Conservation (phyloP, 64 coral and sea anemone genomes). For the Astreopora myriophthalma region DNA sequence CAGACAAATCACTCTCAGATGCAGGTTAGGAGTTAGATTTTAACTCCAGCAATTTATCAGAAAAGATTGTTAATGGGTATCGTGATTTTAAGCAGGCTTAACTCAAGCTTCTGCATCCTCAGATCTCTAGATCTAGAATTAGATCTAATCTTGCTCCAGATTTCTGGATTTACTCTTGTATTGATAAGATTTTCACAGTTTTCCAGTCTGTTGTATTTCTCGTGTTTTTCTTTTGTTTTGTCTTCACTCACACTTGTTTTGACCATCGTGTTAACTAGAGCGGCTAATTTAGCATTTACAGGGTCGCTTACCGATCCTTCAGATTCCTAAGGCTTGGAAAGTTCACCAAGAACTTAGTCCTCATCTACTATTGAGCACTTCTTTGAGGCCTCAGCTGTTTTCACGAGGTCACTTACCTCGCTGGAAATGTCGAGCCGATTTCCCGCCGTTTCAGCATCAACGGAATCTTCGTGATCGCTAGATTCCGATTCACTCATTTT, state of each 20-base stretch:
- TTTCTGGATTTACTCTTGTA: too few relatives aligned
- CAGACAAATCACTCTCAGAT: neutral
- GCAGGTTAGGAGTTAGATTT: too few relatives aligned
- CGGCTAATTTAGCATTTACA: conserved; percentile 22
- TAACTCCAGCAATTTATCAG: too few relatives aligned
- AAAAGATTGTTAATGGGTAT: neutral
- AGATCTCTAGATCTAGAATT: neutral
- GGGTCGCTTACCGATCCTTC: conserved; percentile 26
- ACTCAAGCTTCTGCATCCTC: conserved; percentile 34
- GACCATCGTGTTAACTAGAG: conserved; percentile 28
- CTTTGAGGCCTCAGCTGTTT: neutral
- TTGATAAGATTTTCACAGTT: conserved; percentile 42
- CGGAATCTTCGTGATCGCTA: neutral
- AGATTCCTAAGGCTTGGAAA: conserved; percentile 31
- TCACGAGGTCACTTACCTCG: conserved; percentile 20
- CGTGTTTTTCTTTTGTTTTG: neutral
- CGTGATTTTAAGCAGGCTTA: neutral
- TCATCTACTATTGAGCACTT: neutral
- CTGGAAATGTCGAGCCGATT: conserved; percentile 1
- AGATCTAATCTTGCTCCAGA: neutral
- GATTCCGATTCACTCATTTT: too few relatives aligned
- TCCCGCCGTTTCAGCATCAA: conserved; percentile 8
- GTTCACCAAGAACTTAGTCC: conserved; percentile 32
- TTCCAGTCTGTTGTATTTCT: conserved; percentile 29
- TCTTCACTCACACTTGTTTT: conserved; percentile 17